A percentile compares a stretch with the other conserved stretches of the same genome.
Conservation (phyloP, 1,140 invertebrate genomes). For the Conus ventricosus region DNA sequence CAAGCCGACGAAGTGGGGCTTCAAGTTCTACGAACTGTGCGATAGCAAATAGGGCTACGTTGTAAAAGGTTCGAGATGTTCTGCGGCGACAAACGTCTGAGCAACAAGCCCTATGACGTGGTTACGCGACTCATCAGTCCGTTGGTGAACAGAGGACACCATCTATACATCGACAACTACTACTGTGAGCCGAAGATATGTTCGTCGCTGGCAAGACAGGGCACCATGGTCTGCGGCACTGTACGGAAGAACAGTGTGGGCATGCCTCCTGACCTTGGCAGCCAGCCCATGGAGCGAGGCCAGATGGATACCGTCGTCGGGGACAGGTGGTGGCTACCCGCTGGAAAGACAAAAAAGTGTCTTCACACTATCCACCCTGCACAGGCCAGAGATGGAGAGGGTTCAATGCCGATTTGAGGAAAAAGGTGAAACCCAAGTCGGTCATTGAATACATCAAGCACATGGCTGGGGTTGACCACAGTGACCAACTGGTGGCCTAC, state of each 20-base stretch:
- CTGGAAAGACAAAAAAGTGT: slow-evolving; percentile 37
- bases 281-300: background rate
- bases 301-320: background rate
- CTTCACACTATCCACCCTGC: background rate
- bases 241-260: slow-evolving; percentile 7
- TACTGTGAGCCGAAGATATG: slow-evolving; percentile 14
- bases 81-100: background rate
- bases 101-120: slow-evolving; percentile 37
- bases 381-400: background rate
- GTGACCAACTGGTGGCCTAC: slow-evolving; percentile 42
- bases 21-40: slow-evolving; percentile 40
- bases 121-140: slow-evolving; percentile 14
- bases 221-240: slow-evolving; percentile 26
- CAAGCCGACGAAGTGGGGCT: slow-evolving; percentile 51
- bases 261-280: slow-evolving; percentile 1
- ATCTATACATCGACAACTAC: slow-evolving; percentile 28
- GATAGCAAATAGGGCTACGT: slow-evolving; percentile 36
- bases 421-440: slow-evolving; percentile 15
- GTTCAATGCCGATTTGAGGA: slow-evolving; percentile 22
- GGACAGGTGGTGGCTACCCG: background rate
- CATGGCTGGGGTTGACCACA: slow-evolving; percentile 46
- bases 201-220: background rate
- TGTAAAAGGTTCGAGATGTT: slow-evolving; percentile 24
- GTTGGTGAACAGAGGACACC: background rate
- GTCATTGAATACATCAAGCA: slow-evolving; percentile 33